phyloP scores from a whole-genome alignment of 2,797 vertebrate species.

The Eulemur mongoz region DNA sequence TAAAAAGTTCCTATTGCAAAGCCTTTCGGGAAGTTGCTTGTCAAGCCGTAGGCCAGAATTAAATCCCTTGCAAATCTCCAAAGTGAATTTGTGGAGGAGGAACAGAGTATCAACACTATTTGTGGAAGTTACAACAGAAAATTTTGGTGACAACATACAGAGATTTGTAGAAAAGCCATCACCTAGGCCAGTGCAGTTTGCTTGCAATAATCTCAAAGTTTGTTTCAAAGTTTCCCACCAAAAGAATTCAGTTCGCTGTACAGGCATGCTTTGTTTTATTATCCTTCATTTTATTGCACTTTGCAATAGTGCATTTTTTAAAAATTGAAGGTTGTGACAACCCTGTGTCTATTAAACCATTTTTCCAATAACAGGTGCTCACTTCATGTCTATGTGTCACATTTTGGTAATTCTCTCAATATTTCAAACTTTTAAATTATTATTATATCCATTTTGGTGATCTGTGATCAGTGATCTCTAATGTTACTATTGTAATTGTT shows the following conservation, averaged over 20 bases:
- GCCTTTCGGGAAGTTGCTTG: constrained; percentile 46
- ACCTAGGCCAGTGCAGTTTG: background rate
- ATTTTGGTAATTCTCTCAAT: background rate
- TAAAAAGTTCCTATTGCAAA: background rate
- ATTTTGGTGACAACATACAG: background rate
- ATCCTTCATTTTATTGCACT: background rate
- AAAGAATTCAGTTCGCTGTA: background rate
- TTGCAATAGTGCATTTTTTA: background rate
- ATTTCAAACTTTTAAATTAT: background rate
- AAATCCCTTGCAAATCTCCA: constrained; percentile 18
- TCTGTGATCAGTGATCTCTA: background rate
- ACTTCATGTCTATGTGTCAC: background rate
- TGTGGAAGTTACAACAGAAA: background rate
- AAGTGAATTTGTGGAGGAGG: background rate
- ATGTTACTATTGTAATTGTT: background rate
- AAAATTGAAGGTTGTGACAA: background rate
- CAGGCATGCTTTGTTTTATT: background rate
- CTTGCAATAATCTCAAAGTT: background rate
- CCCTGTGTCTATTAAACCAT: background rate
- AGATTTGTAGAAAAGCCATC: constrained; percentile 22
- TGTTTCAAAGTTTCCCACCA: background rate
- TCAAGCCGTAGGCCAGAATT: background rate
- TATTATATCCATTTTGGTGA: background rate
- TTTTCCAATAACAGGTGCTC: background rate
- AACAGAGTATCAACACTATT: background rate